Base-by-base conservation (phyloP, 2,888 invertebrate genomes). In the Dione vanillae region DNA sequence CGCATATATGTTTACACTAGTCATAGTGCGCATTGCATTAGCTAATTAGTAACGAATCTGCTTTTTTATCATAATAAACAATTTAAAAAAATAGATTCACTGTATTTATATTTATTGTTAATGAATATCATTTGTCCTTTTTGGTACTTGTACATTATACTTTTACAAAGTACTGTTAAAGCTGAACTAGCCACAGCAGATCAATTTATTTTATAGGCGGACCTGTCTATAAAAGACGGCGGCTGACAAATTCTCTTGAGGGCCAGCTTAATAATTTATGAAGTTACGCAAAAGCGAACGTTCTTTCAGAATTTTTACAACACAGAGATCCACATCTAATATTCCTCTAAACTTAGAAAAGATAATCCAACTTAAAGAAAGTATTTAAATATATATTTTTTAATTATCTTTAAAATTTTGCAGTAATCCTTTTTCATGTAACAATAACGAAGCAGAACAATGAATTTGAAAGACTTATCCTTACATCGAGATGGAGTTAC, bases 181-280 rank as follows among this genome's bases (percentile, higher is more conserved):
- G 80, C 81, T 79, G 75, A 79, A 81, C 82, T 82, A 78, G 81
- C 79, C 87, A 82, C 85, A 72, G 77, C 76, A 84, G 87, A 82
- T 82, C 85, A 85, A 86, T 87, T 87, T 82, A 81, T 85, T 86
- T 84, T 83, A 85, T 82, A 84, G 84, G 80, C 84, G 83, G 82
- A 78, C 82, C 82, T 82, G 83, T 83, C 83, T 84, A 85, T 85
- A 85, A 85, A 85, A 87, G 84, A 85, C 83, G 82, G 83, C 80
- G 82, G 82, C 83, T 83, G 84, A 82, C 81, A 80, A 84, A 85
- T 80, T 81, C 85, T 82, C 85, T 74, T 62, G 84, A 82, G 85
- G 77, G 73, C 76, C 77, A 76, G 78, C 80, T 83, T 82, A 84
- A 82, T 84, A 83, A 85, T 85, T 84, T 85, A 85, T 80, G 82